These are phyloP conservation scores for Dysidea cf. avara DNA, from an alignment of 37 sponge, comb jelly and placozoan genomes.

Conservation along the genomic window DNA sequence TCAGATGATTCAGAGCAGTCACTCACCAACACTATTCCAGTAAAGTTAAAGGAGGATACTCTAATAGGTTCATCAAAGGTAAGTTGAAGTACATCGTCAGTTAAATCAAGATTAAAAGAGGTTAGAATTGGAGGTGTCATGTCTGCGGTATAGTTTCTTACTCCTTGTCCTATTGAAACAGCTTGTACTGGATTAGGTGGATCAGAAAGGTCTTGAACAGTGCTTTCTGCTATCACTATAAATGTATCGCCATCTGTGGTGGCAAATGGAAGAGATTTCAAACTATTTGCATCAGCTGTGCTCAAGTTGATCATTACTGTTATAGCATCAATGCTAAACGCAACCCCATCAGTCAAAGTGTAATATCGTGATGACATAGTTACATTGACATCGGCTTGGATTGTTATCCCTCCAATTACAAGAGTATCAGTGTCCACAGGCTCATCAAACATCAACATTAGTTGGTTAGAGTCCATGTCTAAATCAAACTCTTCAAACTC, in stretches of 20 bases:
- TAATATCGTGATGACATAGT: constrained; percentile 22
- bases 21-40: constrained; percentile 57
- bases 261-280: constrained; percentile 68
- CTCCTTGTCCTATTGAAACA: constrained; percentile 32
- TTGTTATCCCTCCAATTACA: constrained; percentile 38
- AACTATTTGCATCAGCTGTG: constrained; percentile 61
- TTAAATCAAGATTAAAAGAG: constrained; percentile 59
- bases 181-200: constrained; percentile 51
- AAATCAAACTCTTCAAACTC: constrained; percentile 48
- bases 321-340: constrained; percentile 39
- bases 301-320: constrained; percentile 64
- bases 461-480: constrained; percentile 68
- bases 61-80: constrained; percentile 86
- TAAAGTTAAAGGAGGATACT: constrained; percentile 59
- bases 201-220: constrained; percentile 66
- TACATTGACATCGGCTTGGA: constrained; percentile 30
- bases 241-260: constrained; percentile 55
- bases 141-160: constrained; percentile 59
- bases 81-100: constrained; percentile 48
- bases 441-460: constrained; percentile 71
- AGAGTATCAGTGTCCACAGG: constrained; percentile 58
- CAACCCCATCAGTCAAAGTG: constrained; percentile 66
- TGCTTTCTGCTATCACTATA: constrained; percentile 43
- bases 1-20: constrained; percentile 40
- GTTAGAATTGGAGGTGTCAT: constrained; percentile 54